Base-by-base conservation (phyloP, 2,888 invertebrate genomes). In the Osmoderma eremita region DNA sequence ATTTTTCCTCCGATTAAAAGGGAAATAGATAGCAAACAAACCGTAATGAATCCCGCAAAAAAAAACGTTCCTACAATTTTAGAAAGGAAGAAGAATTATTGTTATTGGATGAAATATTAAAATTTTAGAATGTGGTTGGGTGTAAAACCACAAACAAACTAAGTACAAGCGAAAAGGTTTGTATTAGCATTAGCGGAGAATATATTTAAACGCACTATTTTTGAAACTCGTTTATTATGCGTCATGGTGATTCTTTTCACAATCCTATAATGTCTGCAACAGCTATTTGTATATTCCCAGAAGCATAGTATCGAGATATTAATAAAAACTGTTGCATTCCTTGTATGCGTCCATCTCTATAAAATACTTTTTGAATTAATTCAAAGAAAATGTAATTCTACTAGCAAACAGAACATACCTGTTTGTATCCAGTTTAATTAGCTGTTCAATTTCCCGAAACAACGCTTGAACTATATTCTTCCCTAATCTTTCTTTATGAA, bases 211-310 rank as follows among this genome's bases (percentile, higher is more conserved):
- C n/a, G n/a, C n/a, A n/a, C n/a, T n/a, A n/a, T n/a, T n/a, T n/a
- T n/a, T n/a, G 61, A 63, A 4, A 71, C 67, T 62, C 61, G 24
- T 24, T 45, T 49, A 17, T 36, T 24, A 71, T 68, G 18, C 20
- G 50, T 10, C 67, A 65, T n/a, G 62, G 69, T 36, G 69, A 66
- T 15, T 67, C 10, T 61, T 71, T 66, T 30, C 66, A 61, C n/a
- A 69, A 54, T 30, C 67, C 70, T 3, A 50, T 45, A 68, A 71
- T 71, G 49, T 72, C 69, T 13, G 53, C 70, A 13, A 67, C 51
- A 6, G 67, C 41, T 15, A 67, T 50, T 53, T 67, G 56, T 58
- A 71, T 65, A 15, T 51, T 61, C 38, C 65, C 68, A 12, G 66
- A 50, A 22, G 69, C 69, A 64, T 66, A 67, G 41, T 67, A 69